Evolutionary conservation across 2,888 invertebrate species (phyloP).

Genomic region (Andrena flavipes): DNA sequence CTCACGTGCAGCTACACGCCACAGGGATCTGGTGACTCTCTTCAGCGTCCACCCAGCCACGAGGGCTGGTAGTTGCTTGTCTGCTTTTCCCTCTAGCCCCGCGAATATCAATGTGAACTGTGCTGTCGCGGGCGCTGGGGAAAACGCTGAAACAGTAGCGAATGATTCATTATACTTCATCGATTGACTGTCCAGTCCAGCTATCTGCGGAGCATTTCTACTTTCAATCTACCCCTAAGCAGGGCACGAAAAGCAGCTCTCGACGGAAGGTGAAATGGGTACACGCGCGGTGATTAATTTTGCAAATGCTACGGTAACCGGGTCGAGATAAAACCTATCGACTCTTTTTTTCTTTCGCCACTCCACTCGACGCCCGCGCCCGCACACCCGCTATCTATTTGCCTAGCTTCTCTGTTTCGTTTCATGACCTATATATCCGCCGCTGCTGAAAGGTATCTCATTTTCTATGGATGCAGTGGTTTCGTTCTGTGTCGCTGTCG

Average conservation of each 20-base stretch:
- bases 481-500: slow-evolving; percentile 20
- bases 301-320: slow-evolving; percentile 36
- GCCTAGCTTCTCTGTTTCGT: slow-evolving; percentile 32
- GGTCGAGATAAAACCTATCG: slow-evolving; percentile 47
- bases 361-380: background rate
- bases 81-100: slow-evolving; percentile 33
- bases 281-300: slow-evolving; percentile 39
- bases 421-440: slow-evolving; percentile 45
- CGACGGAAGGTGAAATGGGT: background rate
- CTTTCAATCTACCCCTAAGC: background rate
- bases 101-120: background rate
- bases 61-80: slow-evolving; percentile 31
- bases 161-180: background rate
- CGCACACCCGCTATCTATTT: slow-evolving; percentile 27
- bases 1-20: slow-evolving; percentile 30
- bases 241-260: background rate
- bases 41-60: slow-evolving; percentile 28
- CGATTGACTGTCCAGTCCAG: background rate
- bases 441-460: slow-evolving; percentile 48
- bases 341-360: slow-evolving; percentile 2
- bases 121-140: background rate
- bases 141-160: background rate
- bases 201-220: background rate
- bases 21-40: slow-evolving; percentile 33
- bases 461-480: slow-evolving; percentile 51